A percentile compares a stretch with the other conserved stretches of the same genome.
phyloP scores from a whole-genome alignment of 2,113 vertebrate genomes.

The Pitta sordida region DNA sequence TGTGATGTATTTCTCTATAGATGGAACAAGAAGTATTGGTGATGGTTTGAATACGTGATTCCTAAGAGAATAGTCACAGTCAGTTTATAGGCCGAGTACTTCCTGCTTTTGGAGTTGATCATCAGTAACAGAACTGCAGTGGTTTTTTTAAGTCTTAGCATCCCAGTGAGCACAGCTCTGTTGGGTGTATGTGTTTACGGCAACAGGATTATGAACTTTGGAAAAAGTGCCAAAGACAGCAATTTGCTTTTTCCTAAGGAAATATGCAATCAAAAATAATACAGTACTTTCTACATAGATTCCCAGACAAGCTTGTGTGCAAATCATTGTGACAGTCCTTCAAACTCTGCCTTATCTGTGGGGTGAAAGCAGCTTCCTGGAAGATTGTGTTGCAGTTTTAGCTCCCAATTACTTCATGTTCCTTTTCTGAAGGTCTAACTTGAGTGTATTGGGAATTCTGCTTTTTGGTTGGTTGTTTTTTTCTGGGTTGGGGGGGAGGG shows the following conservation, averaged over 20 bases:
- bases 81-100: background rate
- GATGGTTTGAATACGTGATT: background rate
- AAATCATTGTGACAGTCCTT: background rate
- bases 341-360: background rate
- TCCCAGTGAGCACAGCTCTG: no score
- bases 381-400: background rate
- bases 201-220: background rate
- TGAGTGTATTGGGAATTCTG: slow-evolving; percentile 1
- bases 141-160: background rate
- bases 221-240: background rate
- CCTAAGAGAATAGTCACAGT: background rate
- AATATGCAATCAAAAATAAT: background rate
- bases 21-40: background rate
- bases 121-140: background rate
- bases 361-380: background rate
- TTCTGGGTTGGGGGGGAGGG: no score
- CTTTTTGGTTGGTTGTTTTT: background rate
- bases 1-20: background rate
- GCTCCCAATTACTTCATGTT: background rate
- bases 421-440: slow-evolving; percentile 40
- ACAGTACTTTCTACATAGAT: background rate
- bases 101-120: background rate
- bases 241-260: background rate
- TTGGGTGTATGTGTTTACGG: background rate
- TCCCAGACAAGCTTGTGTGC: background rate